Base-by-base conservation (phyloP, 2,888 invertebrate genomes). In the Willowsia nigromaculata region DNA sequence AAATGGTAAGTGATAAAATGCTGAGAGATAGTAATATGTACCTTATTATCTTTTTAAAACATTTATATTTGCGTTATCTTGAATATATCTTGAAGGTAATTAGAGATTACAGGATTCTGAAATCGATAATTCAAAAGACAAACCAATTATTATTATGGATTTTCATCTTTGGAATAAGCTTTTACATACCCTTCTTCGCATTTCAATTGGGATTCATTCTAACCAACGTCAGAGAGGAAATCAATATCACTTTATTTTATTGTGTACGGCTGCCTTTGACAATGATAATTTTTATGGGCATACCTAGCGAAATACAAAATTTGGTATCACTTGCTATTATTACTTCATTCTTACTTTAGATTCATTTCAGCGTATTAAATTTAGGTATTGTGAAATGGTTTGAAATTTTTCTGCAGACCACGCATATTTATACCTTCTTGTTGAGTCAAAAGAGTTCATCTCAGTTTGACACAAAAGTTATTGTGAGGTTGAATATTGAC, bases 221-320 rank as follows among this genome's bases (percentile, higher is more conserved):
- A n/a, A 50, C 59, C 5, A 78, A 53, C 53, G 2, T 5, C 0
- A 43, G 43, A 13, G 78, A 59, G 13, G 22, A 56, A 7, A 9
- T 15, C n/a, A 27, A 11, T 15, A 59, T 59, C n/a, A 27, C 76
- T 37, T n/a, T 82, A 4, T 76, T 88, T 68, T 18, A 74, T 13
- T 30, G 43, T 43, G 0, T 27, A 9, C 56, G 82, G 1, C 82
- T 83, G 18, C 83, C 74, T 27, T 6, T 50, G 1, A 59, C 82
- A 0, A 7, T 88, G 30, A 5, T 43, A 0, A 13, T 88, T 33
- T 78, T 82, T n/a, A 40, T 88, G 62, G 88, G 83, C 5, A 22
- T 88, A 5, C 88, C 88, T 0, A 88, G 82, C 22, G 82, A 88
- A 80, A 56, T 83, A 27, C 82, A 88, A 50, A 74, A 83, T 7